Evolutionary conservation across 1,140 invertebrate genomes (phyloP), one percentile per base, ranked within the genome.

Genomic region (Ceratina japonica): DNA sequence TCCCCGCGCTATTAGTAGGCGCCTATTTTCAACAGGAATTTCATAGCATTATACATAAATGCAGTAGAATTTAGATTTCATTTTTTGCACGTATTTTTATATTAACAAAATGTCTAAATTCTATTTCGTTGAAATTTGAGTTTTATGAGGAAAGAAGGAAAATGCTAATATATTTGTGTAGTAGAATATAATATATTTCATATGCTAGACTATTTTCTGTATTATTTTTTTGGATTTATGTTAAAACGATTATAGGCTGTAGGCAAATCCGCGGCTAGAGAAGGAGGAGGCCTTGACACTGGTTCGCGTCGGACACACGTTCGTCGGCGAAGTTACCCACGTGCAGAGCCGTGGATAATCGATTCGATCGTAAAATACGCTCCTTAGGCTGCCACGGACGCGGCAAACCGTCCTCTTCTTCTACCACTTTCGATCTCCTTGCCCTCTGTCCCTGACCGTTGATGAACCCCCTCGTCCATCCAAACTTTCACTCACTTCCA

Each of bases 291-390:
- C 86, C 89, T 89, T 89, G 88, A 86, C 83, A 79, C 68, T 82
- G 82, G 37, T 84, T 83, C 80, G 66, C n/a, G 82, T 81, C 88
- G 80, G 86, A 87, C 87, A 87, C 83, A 85, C 83, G 87, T 87
- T 88, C 81, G 83, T 89, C 86, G 87, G 85, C 84, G 83, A 88
- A 86, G 79, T 88, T 88, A 84, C 85, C 88, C 86, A 88, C 87
- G 87, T 90, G 86, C 87, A 88, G 79, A 75, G 76, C 88, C 89
- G 87, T 90, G 89, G 84, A 91, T 91, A 90, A 91, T 90, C 89
- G 88, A 91, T 91, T 90, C 86, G 87, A 88, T 90, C 89, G 88
- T 90, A 90, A 90, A 91, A 91, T 90, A 90, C 82, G 86, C 88
- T 89, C 87, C 87, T 89, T 90, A 90, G 87, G 82, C 84, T 84